phyloP scores from a whole-genome alignment of 2,113 vertebrate species.

The Stegastes partitus region DNA sequence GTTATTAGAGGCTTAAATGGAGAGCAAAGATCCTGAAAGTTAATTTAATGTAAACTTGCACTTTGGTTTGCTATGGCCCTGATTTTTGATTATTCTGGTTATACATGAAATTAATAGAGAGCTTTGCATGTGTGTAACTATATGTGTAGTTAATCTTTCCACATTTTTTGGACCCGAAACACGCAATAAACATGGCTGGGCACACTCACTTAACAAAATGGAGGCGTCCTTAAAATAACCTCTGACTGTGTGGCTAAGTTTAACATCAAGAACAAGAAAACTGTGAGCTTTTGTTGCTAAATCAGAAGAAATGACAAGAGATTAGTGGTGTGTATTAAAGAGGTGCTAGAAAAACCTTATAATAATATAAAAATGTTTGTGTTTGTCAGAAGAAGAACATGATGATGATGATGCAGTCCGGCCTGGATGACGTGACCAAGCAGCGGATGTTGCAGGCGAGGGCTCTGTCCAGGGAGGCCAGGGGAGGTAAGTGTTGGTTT shows the following conservation, averaged over 20 bases:
- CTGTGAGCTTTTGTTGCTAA: background rate
- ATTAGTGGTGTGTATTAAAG: background rate
- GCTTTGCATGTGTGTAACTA: too few relatives aligned
- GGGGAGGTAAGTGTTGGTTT: conserved; percentile 74
- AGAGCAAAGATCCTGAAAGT: too few relatives aligned
- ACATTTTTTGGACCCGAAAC: background rate
- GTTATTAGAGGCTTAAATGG: too few relatives aligned
- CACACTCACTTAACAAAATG: background rate
- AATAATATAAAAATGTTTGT: conserved; percentile 9
- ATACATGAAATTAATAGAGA: background rate
- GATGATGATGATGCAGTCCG: conserved; percentile 73
- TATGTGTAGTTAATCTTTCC: background rate
- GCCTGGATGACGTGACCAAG: conserved; percentile 68
- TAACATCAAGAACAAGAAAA: background rate
- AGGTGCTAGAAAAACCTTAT: background rate
- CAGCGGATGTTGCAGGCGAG: conserved; percentile 80
- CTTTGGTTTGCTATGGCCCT: too few relatives aligned
- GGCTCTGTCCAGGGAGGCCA: conserved; percentile 78
- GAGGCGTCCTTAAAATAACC: background rate
- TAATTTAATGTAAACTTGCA: background rate
- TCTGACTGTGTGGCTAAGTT: background rate
- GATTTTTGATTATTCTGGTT: background rate
- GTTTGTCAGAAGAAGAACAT: conserved; percentile 46
- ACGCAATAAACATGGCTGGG: background rate
- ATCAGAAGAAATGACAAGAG: background rate